Base-by-base conservation (phyloP, 2,113 vertebrate genomes). In the Addax nasomaculatus region DNA sequence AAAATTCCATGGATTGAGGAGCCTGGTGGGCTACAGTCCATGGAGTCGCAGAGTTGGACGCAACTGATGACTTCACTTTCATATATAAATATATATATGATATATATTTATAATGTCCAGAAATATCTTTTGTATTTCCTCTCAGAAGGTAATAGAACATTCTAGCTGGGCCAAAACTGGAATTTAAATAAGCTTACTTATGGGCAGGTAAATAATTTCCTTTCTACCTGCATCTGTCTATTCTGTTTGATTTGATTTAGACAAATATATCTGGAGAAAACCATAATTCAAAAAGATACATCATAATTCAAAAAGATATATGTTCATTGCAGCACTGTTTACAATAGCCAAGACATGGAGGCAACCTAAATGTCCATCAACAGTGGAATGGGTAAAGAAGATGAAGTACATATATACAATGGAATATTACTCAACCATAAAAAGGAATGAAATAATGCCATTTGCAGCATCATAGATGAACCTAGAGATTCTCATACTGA, bases 191-290 rank as follows among this genome's bases (percentile, higher is more conserved):
- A 93, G 80, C 29, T 64, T 67, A n/a, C 16, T 67, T 67, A 45
- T 23, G 8, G 17, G 78, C n/a, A 92, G 27, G 67, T 4, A 89
- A 47, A 19, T 33, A 89, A 81, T 21, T 85, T 91, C n/a, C 43
- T 89, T 83, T 58, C 27, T 2, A 43, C 7, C 13, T 67, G 8
- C 67, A 85, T 81, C 53, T 85, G 49, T 91, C 49, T 49, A 33
- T 84, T 62, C n/a, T 87, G 39, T 81, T 93, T 91, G 25, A 92
- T 86, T 86, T 84, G 21, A 95, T 89, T 95, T 93, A 88, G 36
- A 27, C 21, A 70, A 70, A 70, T 70, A 70, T 70, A 70, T 70
- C 67, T 36, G 19, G 67, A 70, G 67, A 39, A 39, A 70, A 70
- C 19, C 67, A 70, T 70, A 70, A 39, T 70, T 70, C 67, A 70